Evolutionary conservation across 2,113 vertebrate genomes (phyloP).

Genomic region (Empidonax traillii): DNA sequence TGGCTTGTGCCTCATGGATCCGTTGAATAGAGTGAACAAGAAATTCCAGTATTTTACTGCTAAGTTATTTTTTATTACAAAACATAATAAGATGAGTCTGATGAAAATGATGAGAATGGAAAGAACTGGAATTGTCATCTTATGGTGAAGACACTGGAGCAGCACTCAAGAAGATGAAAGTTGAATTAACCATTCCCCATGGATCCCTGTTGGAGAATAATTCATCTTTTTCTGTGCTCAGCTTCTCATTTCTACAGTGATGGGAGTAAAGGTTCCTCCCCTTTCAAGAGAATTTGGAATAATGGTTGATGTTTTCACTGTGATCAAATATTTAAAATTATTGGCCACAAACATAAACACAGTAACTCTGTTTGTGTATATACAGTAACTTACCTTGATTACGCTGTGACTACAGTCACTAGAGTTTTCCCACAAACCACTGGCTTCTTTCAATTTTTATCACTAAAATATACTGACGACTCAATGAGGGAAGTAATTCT

Average conservation of each 20-base stretch:
- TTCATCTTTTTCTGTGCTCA: not conserved
- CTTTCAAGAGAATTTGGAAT: not conserved
- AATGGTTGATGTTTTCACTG: not conserved
- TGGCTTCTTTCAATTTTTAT: not conserved
- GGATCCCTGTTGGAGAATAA: not conserved
- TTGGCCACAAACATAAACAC: not conserved
- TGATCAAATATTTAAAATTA: not conserved
- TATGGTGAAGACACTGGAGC: not conserved
- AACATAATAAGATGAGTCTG: not conserved
- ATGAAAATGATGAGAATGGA: not conserved
- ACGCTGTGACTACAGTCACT: not conserved
- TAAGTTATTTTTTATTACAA: not conserved
- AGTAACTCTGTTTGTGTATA: not conserved
- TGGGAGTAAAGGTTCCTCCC: not conserved
- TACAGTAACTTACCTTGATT: not conserved
- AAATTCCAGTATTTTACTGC: not conserved
- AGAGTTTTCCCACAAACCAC: not conserved
- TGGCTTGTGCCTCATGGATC: not conserved
- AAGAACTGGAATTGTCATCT: not conserved
- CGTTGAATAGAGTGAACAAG: not conserved
- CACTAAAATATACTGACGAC: not conserved
- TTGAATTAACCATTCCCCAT: not conserved
- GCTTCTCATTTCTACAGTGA: not conserved
- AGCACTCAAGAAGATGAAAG: not conserved
- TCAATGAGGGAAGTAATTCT: not conserved